A percentile compares a stretch with the other conserved stretches of the same genome.
These are phyloP conservation scores for Borostomias antarcticus DNA, from an alignment of 2,797 vertebrate genomes.

Conservation along the genomic window DNA sequence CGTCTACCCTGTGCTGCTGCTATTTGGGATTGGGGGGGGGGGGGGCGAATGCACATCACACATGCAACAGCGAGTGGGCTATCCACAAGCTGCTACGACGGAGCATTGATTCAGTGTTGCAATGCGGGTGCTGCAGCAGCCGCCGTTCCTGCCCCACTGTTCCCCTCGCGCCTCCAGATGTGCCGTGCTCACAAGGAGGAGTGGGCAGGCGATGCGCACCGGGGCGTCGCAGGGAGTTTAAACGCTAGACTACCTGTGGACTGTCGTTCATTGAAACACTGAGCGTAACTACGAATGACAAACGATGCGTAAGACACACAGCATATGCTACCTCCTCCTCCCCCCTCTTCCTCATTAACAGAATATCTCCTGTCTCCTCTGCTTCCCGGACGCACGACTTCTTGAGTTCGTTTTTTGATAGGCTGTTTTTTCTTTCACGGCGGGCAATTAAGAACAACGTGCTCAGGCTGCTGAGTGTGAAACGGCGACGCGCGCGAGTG, in stretches of 20 bases:
- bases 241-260: not conserved
- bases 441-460: not conserved
- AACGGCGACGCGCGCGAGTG: not conserved
- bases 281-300: not conserved
- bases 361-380: too few relatives aligned
- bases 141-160: conserved; percentile 11
- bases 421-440: not conserved
- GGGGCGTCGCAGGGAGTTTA: not conserved
- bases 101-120: conserved; percentile 57
- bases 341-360: not conserved
- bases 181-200: conserved; percentile 26
- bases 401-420: not conserved
- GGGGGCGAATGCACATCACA: conserved; percentile 10
- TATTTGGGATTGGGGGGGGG: not conserved
- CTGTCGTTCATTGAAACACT: not conserved
- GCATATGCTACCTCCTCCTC: too few relatives aligned
- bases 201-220: not conserved
- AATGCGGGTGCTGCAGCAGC: conserved; percentile 64
- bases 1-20: not conserved
- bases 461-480: not conserved
- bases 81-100: conserved; percentile 21
- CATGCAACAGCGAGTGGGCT: conserved; percentile 53
- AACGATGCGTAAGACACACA: not conserved
- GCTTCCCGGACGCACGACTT: too few relatives aligned
- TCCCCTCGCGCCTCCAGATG: conserved; percentile 49